Conservation (phyloP, 1,140 invertebrate species). For the Drosophila lacertosa region DNA sequence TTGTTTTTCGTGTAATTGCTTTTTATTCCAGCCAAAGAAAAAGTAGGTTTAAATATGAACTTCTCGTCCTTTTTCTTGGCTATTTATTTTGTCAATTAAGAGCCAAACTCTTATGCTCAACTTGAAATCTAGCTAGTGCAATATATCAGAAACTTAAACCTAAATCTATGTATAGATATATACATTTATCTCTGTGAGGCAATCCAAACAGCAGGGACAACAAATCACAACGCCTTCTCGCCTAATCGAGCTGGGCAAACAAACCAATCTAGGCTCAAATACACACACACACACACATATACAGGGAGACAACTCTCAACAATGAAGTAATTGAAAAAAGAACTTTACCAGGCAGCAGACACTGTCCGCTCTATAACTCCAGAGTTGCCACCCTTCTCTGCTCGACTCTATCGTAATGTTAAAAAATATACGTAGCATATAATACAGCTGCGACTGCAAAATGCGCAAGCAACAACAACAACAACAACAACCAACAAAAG, state of each 20-base stretch:
- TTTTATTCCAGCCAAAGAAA: too few species aligned
- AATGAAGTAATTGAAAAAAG: conserved; percentile 78
- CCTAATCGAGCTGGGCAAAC: conserved; percentile 56
- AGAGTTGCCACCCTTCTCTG: neutral
- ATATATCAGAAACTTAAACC: neutral
- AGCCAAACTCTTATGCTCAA: too few species aligned
- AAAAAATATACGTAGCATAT: conserved; percentile 58
- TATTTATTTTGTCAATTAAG: too few species aligned
- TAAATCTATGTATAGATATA: conserved; percentile 2
- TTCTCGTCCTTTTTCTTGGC: too few species aligned
- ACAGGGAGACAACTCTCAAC: conserved; percentile 38
- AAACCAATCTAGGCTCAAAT: conserved; percentile 39
- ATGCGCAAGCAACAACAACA: conserved; percentile 39
- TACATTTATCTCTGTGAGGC: conserved; percentile 9
- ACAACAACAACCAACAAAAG: too few species aligned
- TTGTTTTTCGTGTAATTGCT: neutral
- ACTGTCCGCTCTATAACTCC: conserved; percentile 18
- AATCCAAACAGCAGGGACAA: conserved; percentile 33
- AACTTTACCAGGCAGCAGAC: conserved; percentile 42
- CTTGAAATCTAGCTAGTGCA: neutral
- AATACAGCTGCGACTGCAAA: conserved; percentile 54
- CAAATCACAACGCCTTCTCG: conserved; percentile 63
- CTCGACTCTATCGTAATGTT: conserved; percentile 8
- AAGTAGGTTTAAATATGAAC: too few species aligned
- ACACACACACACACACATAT: conserved; percentile 4